Conservation (phyloP, 2,113 vertebrate genomes). For the Himantopus leucocephalus region DNA sequence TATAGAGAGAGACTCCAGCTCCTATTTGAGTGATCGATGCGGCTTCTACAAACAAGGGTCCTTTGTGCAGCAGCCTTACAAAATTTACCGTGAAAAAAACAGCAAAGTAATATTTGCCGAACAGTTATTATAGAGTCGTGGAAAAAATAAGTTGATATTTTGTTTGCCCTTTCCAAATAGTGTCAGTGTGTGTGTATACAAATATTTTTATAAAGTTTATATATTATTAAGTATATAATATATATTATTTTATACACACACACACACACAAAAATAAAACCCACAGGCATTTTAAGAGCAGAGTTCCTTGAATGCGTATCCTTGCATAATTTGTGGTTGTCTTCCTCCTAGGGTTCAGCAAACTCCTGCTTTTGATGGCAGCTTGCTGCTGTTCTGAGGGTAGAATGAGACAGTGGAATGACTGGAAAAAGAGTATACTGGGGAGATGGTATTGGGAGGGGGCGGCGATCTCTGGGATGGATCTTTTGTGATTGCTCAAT, state of each 20-base stretch:
- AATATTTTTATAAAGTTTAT: neutral
- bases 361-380: neutral
- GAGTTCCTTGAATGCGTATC: neutral
- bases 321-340: neutral
- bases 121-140: neutral
- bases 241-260: neutral
- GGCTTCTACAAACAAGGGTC: neutral
- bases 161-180: neutral
- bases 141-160: neutral
- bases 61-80: neutral
- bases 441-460: neutral
- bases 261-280: neutral
- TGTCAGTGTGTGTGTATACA: neutral
- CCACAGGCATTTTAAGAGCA: slow-evolving; percentile 14
- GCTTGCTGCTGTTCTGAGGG: neutral
- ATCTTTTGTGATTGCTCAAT: neutral
- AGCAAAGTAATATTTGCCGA: neutral
- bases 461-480: neutral
- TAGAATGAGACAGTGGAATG: neutral
- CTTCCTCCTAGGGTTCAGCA: neutral
- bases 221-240: neutral
- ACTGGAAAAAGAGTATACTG: neutral
- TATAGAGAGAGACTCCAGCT: neutral
- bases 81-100: neutral
- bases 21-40: neutral